These are phyloP conservation scores for Trissoscelio sp. DNA, from an alignment of 2,888 invertebrate genomes.

Conservation along the genomic window DNA sequence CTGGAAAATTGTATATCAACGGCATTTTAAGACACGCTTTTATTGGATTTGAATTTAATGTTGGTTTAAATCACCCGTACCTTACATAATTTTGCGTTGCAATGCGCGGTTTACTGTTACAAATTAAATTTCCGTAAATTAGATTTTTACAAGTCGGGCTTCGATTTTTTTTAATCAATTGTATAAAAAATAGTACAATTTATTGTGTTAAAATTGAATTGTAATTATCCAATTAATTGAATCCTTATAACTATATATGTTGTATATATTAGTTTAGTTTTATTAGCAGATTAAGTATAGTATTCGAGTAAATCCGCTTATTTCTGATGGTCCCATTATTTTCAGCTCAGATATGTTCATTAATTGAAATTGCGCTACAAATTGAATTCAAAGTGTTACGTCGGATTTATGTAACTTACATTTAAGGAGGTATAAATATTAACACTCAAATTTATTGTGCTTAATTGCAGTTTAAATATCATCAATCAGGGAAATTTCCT, in stretches of 20 bases:
- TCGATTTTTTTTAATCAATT: no score
- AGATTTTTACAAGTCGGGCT: no score
- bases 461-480: constrained; percentile 19
- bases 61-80: not conserved
- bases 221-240: no score
- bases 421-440: not conserved
- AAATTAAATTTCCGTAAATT: not conserved
- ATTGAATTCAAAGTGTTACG: not conserved
- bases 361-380: not conserved
- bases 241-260: no score
- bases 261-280: no score
- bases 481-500: constrained; percentile 1
- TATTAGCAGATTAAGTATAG: no score
- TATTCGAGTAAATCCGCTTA: no score
- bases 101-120: not conserved
- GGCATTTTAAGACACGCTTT: not conserved
- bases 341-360: no score
- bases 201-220: no score
- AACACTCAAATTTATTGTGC: constrained; percentile 3
- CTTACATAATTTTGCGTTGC: constrained; percentile 21
- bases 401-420: not conserved
- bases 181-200: no score
- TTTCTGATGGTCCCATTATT: no score
- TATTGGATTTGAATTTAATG: constrained; percentile 20
- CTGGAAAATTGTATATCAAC: constrained; percentile 17